A percentile compares a stretch with the other conserved stretches of the same genome.
These are phyloP conservation scores for Butorides virescens DNA, from an alignment of 2,113 vertebrate species.

Conservation along the genomic window DNA sequence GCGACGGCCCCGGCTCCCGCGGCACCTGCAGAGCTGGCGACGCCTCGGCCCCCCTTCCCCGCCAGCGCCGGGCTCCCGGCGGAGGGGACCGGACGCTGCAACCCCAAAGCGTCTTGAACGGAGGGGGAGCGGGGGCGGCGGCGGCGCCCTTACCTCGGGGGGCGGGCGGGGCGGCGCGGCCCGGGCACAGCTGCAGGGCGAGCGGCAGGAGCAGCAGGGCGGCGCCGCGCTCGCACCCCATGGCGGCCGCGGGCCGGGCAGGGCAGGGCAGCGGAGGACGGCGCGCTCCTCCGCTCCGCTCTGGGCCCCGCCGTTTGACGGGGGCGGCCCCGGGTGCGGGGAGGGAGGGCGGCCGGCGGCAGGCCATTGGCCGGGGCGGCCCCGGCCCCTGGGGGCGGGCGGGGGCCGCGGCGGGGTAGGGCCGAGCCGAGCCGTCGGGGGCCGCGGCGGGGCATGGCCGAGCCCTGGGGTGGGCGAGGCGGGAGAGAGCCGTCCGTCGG, in stretches of 20 bases:
- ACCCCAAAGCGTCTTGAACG: neutral
- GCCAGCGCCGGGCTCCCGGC: neutral
- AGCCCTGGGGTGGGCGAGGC: accelerated
- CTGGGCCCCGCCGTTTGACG: neutral
- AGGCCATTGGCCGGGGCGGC: neutral
- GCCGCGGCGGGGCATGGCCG: neutral
- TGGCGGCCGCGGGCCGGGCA: neutral
- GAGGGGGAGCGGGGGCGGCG: too few species aligned
- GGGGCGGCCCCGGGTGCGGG: neutral
- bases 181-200: conserved; percentile 74
- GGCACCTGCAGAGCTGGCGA: neutral
- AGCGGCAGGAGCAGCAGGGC: conserved; percentile 66
- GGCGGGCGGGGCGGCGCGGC: conserved; percentile 62
- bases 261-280: neutral
- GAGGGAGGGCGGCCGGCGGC: neutral
- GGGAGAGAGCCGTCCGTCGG: too few species aligned
- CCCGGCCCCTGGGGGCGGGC: neutral
- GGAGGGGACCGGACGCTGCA: neutral
- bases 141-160: conserved; percentile 81
- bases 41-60: too few species aligned
- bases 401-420: neutral
- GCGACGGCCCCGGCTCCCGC: too few species aligned
- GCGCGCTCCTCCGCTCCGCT: neutral
- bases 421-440: too few species aligned
- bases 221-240: conserved; percentile 12